Conservation (phyloP, 2,888 invertebrate genomes). For the Eustalomyia histrio region DNA sequence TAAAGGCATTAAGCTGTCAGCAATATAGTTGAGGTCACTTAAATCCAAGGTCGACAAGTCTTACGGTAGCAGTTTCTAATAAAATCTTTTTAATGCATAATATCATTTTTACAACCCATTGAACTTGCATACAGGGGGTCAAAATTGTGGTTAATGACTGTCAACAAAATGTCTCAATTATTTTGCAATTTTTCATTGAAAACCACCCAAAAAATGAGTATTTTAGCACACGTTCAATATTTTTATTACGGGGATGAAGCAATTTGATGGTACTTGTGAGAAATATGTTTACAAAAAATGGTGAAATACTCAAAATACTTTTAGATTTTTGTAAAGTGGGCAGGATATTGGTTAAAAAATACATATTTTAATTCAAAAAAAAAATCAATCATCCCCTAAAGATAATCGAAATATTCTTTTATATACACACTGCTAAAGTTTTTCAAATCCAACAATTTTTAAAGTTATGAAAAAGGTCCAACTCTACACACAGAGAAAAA, state of each 20-base stretch:
- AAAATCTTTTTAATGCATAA: constrained; percentile 17
- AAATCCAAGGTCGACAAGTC: constrained; percentile 9
- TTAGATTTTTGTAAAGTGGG: not conserved
- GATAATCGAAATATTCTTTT: too few relatives aligned
- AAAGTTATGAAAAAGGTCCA: too few relatives aligned
- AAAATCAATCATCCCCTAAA: not conserved
- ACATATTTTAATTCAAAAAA: not conserved
- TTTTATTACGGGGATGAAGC: constrained; percentile 49
- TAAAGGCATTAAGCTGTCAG: constrained; percentile 62
- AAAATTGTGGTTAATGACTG: constrained; percentile 74
- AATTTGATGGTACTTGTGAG: not conserved
- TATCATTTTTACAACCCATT: constrained; percentile 66
- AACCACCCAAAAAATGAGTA: constrained; percentile 62
- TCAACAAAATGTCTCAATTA: constrained; percentile 78
- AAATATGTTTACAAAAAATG: not conserved
- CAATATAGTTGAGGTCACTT: constrained; percentile 19
- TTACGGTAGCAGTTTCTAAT: not conserved
- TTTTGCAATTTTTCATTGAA: constrained; percentile 75
- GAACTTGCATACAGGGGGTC: constrained; percentile 67
- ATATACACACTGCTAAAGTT: too few relatives aligned
- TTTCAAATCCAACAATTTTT: too few relatives aligned
- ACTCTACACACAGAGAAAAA: too few relatives aligned
- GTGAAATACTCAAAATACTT: not conserved
- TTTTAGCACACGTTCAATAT: constrained; percentile 39
- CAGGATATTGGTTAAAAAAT: not conserved